Evolutionary conservation across 2,888 invertebrate species (phyloP), one percentile per base, ranked within the genome.

Genomic region (Pemphredon lugubris): DNA sequence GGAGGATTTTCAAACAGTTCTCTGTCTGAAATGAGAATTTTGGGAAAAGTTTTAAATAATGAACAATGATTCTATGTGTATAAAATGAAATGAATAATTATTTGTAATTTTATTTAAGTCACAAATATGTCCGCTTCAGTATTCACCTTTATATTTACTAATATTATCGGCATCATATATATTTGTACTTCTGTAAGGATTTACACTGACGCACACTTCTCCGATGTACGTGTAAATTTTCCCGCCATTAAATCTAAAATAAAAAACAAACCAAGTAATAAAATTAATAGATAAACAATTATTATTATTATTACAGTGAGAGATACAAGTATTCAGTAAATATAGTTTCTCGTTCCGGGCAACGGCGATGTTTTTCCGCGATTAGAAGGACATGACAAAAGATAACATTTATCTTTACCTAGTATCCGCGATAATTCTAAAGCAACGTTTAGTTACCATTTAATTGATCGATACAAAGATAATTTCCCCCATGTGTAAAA

Each of bases 211-310:
- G 88, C 97, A 95, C 83, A 98, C 98, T 91, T 99, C 99, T 40
- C 99, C 99, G 83, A 99, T 99, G 91, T 99, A 99, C 5, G 98
- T 98, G 92, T 99, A 99, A 88, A 99, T 97, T 90, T 94, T 95
- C 82, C 96, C 96, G 90, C 94, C 94, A 90, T 95, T 95, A 89
- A 96, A 97, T 89, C 97, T 98, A 92, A n/a, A 91, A 91, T 82
- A 87, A 89, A 90, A 78, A 72, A 91, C 26, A 5, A 4, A n/a
- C n/a, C 14, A 2, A 37, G 9, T 32, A 18, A 44, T 37, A 40
- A 45, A 45, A 55, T 7, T n/a, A 48, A 13, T 16, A 5, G 14
- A 9, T 47, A 11, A 51, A 30, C 32, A 4, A 0, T 37, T 26
- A 14, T 1, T 37, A 34, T 34, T 26, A 26, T 26, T 26, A 7